phyloP scores from a whole-genome alignment of 2,888 invertebrate species.

The Brachyopa scutellaris region DNA sequence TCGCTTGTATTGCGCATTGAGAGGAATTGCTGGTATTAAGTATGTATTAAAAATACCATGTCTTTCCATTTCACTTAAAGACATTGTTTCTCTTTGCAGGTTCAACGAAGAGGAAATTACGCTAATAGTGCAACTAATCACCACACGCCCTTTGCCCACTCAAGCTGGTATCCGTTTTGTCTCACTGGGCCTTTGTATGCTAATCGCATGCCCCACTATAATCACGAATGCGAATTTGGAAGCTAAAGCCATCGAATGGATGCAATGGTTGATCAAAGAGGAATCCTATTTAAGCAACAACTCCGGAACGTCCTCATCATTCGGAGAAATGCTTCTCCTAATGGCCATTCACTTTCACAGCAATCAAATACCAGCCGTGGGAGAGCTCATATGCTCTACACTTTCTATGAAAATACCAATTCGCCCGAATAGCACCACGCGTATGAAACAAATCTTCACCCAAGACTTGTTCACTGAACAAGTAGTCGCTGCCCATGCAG shows the following conservation, averaged over 20 bases:
- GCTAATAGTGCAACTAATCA: slow-evolving; percentile 91
- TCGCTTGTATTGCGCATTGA: slow-evolving; percentile 94
- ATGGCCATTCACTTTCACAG: slow-evolving; percentile 99
- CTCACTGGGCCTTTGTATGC: slow-evolving; percentile 95
- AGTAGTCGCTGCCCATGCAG: slow-evolving; percentile 97
- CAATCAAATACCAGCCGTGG: slow-evolving; percentile 95
- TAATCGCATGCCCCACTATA: slow-evolving; percentile 95
- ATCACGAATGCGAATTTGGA: slow-evolving; percentile 90
- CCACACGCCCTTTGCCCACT: slow-evolving; percentile 94
- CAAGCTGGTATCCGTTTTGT: slow-evolving; percentile 96
- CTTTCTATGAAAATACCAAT: slow-evolving; percentile 96
- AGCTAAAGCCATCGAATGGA: slow-evolving; percentile 94
- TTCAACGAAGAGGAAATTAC: slow-evolving; percentile 96
- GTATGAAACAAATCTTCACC: slow-evolving; percentile 96
- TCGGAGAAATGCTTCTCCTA: slow-evolving; percentile 96
- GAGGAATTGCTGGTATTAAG: slow-evolving; percentile 96
- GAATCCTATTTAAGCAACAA: slow-evolving; percentile 94
- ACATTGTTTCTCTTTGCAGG: slow-evolving; percentile 79
- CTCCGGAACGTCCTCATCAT: slow-evolving; percentile 92
- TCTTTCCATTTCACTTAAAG: too few species aligned
- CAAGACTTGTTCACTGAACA: slow-evolving; percentile 99
- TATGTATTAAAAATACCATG: slow-evolving; percentile 77
- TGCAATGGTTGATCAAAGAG: slow-evolving; percentile 95
- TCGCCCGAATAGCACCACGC: slow-evolving; percentile 91
- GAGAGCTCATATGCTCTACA: slow-evolving; percentile 96